Evolutionary conservation across 2,797 vertebrate genomes (phyloP), one percentile per base, ranked within the genome.

Genomic region (Lycodopsis pacificus): DNA sequence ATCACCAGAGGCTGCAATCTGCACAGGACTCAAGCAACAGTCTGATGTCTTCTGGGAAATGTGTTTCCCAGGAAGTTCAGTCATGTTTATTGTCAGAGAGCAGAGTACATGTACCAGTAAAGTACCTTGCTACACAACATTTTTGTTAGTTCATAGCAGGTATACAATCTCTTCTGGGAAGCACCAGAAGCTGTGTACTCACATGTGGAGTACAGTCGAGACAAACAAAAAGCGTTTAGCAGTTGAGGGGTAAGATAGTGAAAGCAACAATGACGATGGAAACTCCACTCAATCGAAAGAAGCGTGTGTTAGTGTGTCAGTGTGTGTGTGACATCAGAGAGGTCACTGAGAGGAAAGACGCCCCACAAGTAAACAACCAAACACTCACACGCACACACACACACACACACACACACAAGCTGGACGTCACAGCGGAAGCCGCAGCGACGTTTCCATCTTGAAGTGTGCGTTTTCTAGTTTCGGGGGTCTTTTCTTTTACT

Each of bases 311-410:
- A 7, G 32, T 53, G 40, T 68, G 57, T 42, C n/a, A 2, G 20
- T 6, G 61, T 56, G 68, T 77, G 30, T 63, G 58, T 66, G 57
- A 78, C 63, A 74, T 58, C 61, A 79, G 36, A 83, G 79, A 78
- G 85, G 82, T 84, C 83, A 82, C 32, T 51, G 69, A 78, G 68
- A 70, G 90, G 88, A 90, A 91, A 90, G 48, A 61, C 25, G 1
- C 19, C 49, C 61, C 2, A 40, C 49, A 34, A 54, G 9, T 62
- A 73, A 71, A 81, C 80, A 73, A 51, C 6, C 3, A 76, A 76
- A 30, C 42, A 74, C 38, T 38, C 32, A 25, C 27, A 0, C 27
- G 3, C 27, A 27, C 27, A 27, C 42, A 51, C 19, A 20, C 15
- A 32, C 7, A 1, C 42, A 40, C 38, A 46, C 32, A 20, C 42